Conservation (phyloP, 2,113 vertebrate genomes). For the Erythrolamprus reginae region DNA sequence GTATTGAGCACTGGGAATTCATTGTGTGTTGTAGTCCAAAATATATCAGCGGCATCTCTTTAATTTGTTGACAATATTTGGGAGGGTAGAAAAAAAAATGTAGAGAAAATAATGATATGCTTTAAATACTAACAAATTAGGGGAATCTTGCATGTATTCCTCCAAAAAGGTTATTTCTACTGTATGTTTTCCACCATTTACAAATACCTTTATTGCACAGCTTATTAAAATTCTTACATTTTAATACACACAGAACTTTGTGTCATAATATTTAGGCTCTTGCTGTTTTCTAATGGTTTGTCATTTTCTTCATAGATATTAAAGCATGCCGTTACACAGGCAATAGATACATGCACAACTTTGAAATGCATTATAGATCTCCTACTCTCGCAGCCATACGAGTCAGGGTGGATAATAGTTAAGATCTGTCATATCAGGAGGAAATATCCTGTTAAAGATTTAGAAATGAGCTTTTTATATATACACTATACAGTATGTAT, state of each 20-base stretch:
- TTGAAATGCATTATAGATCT: neutral
- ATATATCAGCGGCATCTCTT: constrained; percentile 25
- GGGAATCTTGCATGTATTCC: neutral
- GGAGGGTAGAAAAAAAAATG: neutral
- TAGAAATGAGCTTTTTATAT: neutral
- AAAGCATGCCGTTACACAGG: neutral
- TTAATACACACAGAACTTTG: neutral
- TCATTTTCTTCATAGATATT: neutral
- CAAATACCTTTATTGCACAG: neutral
- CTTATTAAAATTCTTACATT: neutral
- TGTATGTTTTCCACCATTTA: neutral
- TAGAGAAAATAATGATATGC: neutral
- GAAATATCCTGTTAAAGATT: neutral
- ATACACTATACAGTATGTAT: too few relatives aligned
- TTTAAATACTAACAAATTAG: neutral
- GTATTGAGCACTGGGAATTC: constrained; percentile 11
- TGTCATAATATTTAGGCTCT: neutral
- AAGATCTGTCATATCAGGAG: neutral
- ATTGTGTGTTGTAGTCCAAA: constrained; percentile 30
- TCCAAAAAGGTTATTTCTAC: neutral
- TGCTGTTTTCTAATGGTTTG: neutral
- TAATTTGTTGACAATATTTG: constrained; percentile 8
- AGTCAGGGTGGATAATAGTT: neutral
- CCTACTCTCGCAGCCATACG: neutral
- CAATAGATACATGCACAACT: neutral